Percentiles rank a stretch among this genome's conserved stretches.
Conservation (phyloP, 2,797 vertebrate genomes). For the Loris lydekkerianus region DNA sequence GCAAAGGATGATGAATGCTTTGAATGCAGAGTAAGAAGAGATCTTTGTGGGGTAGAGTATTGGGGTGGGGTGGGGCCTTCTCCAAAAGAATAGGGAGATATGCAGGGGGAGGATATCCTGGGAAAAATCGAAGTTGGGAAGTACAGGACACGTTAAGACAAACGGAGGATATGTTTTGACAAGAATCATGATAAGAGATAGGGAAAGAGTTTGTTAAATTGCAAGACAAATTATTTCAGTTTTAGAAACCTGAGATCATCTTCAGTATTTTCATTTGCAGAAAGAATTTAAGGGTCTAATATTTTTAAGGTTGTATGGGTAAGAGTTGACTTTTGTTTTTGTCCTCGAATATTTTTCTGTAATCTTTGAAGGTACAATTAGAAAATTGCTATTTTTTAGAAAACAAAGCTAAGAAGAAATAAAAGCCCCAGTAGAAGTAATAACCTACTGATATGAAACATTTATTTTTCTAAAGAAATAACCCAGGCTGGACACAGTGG, state of each 20-base stretch:
- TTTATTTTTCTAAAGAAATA: constrained; percentile 44
- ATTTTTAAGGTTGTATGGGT: neutral
- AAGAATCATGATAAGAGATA: neutral
- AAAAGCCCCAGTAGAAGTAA: neutral
- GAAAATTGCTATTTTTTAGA: neutral
- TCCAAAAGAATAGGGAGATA: neutral
- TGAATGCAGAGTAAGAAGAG: neutral
- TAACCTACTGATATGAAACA: neutral
- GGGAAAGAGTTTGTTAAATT: neutral
- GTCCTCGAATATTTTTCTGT: neutral
- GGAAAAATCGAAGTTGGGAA: neutral
- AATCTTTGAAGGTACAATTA: constrained; percentile 13
- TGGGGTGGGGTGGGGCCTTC: neutral
- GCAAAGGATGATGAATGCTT: neutral
- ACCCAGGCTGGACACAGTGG: neutral
- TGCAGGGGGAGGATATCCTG: neutral
- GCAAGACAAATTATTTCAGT: neutral
- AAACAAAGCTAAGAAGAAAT: neutral
- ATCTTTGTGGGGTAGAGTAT: neutral
- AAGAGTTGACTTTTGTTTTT: neutral
- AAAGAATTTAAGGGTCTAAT: neutral
- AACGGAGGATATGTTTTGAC: neutral
- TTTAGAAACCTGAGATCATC: neutral
- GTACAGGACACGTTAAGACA: neutral
- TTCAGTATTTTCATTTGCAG: neutral